Percentiles rank a stretch among this genome's conserved stretches.
phyloP scores from a whole-genome alignment of 2,888 invertebrate genomes.

The Steinernema scapterisci region DNA sequence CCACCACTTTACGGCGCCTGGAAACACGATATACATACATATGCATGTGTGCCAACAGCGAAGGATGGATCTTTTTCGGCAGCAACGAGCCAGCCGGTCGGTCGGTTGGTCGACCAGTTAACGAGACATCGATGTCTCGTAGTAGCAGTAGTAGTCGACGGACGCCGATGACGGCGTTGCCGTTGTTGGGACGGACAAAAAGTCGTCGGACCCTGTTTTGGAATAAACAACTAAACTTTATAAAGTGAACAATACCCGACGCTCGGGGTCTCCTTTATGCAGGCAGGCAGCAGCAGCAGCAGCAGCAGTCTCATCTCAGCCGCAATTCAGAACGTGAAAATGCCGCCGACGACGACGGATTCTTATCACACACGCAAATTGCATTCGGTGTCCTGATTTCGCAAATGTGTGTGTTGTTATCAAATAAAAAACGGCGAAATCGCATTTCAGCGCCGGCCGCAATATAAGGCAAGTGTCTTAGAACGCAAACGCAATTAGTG shows the following conservation, averaged over 20 bases:
- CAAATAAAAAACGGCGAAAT: too few relatives aligned
- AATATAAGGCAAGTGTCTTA: too few relatives aligned
- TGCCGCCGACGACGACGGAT: too few relatives aligned
- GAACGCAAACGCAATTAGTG: too few relatives aligned
- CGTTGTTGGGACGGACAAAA: slow-evolving; percentile 9
- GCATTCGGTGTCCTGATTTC: too few relatives aligned
- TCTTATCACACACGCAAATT: too few relatives aligned
- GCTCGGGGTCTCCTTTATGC: slow-evolving; percentile 3
- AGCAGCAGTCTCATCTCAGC: too few relatives aligned
- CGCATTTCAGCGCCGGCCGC: too few relatives aligned
- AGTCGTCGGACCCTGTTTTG: slow-evolving; percentile 24
- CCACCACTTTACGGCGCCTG: not conserved
- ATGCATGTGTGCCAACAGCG: not conserved
- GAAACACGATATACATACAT: not conserved
- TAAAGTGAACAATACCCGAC: slow-evolving; percentile 27
- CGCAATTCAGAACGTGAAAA: too few relatives aligned
- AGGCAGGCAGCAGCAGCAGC: too few relatives aligned
- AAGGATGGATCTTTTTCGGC: not conserved
- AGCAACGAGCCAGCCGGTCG: not conserved
- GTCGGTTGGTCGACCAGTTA: slow-evolving; percentile 16
- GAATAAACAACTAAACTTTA: slow-evolving; percentile 31
- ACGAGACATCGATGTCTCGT: slow-evolving; percentile 17
- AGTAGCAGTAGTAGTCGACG: not conserved
- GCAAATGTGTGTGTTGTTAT: too few relatives aligned
- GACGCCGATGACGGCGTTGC: slow-evolving; percentile 5